A percentile compares a stretch with the other conserved stretches of the same genome.
These are phyloP conservation scores for Paramisgurnus dabryanus DNA, from an alignment of 2,113 vertebrate genomes.

Conservation along the genomic window DNA sequence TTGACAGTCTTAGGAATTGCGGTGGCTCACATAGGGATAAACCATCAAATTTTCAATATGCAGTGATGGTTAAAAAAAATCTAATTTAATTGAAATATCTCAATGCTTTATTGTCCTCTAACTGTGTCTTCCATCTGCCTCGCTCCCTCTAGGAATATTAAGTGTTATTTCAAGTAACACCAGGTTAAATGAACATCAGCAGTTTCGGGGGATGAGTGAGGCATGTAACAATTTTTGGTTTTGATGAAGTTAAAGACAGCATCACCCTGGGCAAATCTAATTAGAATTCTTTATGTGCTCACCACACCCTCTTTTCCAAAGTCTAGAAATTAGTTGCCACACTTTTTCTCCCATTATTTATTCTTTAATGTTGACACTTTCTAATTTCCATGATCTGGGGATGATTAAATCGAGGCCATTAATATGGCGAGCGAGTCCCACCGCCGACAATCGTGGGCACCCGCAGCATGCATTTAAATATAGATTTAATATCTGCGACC, in stretches of 20 bases:
- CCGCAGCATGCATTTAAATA: slow-evolving; percentile 70
- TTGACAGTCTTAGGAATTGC: neutral
- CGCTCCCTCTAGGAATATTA: slow-evolving; percentile 41
- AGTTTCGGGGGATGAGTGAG: slow-evolving; percentile 37
- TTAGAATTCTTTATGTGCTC: slow-evolving; percentile 54
- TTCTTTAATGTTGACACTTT: slow-evolving; percentile 68
- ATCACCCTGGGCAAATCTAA: slow-evolving; percentile 56
- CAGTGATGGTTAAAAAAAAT: slow-evolving; percentile 4
- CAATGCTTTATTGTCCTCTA: slow-evolving; percentile 36
- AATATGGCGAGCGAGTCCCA: slow-evolving; percentile 64
- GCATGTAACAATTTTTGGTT: slow-evolving; percentile 52
- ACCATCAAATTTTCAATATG: slow-evolving; percentile 5
- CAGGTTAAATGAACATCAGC: slow-evolving; percentile 54
- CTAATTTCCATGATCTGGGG: slow-evolving; percentile 62
- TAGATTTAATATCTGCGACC: slow-evolving; percentile 72
- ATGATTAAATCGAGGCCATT: slow-evolving; percentile 68
- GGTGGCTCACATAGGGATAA: neutral
- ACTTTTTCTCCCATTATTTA: slow-evolving; percentile 61
- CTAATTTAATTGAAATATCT: neutral
- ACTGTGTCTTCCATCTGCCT: slow-evolving; percentile 17
- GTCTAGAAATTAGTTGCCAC: slow-evolving; percentile 50
- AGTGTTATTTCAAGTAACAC: slow-evolving; percentile 51
- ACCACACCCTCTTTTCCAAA: slow-evolving; percentile 51
- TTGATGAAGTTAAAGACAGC: slow-evolving; percentile 54
- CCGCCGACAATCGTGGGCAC: slow-evolving; percentile 45